phyloP scores from a whole-genome alignment of 2,797 vertebrate species.

The Manis javanica region DNA sequence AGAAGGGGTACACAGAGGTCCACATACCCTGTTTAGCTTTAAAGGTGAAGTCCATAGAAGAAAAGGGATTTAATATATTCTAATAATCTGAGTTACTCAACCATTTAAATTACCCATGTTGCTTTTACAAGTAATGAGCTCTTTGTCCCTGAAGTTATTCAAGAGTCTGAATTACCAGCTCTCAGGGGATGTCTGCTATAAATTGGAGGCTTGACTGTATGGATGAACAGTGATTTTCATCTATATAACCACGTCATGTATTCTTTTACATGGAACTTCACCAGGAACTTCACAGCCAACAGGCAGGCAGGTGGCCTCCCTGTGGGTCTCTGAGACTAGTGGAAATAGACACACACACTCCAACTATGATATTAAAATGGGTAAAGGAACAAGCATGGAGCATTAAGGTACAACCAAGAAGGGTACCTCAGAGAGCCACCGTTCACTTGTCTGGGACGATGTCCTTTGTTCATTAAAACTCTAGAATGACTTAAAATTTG shows the following conservation, averaged over 20 bases:
- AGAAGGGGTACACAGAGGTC: not conserved
- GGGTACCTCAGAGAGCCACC: not conserved
- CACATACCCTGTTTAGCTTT: not conserved
- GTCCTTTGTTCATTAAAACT: not conserved
- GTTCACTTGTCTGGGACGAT: not conserved
- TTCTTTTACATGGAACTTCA: not conserved
- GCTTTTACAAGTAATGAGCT: not conserved
- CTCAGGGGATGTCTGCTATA: not conserved
- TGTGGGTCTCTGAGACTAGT: not conserved
- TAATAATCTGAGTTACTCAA: not conserved
- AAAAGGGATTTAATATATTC: not conserved
- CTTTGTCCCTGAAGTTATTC: not conserved
- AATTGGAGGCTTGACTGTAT: not conserved
- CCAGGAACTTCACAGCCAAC: not conserved
- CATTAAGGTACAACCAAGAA: not conserved
- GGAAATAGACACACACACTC: not conserved
- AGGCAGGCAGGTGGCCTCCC: not conserved
- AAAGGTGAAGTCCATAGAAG: not conserved
- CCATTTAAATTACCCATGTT: not conserved
- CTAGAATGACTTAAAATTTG: not conserved
- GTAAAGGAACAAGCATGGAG: not conserved
- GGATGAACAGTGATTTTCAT: not conserved
- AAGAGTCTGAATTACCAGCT: not conserved
- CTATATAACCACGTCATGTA: not conserved
- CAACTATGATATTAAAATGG: not conserved